Evolutionary conservation across 2,113 vertebrate species (phyloP).

Genomic region (Cyrtonyx montezumae): DNA sequence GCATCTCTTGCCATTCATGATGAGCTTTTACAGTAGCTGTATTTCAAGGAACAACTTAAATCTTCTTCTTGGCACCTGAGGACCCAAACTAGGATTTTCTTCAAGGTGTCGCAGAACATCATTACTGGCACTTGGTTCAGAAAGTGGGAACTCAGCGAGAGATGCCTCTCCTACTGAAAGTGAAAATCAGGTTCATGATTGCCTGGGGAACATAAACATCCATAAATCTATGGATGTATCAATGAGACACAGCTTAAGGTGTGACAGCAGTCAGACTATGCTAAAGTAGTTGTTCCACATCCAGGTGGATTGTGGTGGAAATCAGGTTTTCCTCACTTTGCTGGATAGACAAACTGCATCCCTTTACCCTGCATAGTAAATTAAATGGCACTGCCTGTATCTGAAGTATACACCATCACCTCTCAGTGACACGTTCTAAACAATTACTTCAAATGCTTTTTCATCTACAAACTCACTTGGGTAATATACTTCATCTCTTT

Average conservation of each 20-base stretch:
- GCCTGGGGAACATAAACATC: no score
- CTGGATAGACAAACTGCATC: not conserved
- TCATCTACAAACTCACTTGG: not conserved
- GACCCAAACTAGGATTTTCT: not conserved
- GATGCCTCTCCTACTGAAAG: no score
- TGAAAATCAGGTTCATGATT: no score
- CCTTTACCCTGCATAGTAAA: not conserved
- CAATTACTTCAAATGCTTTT: slow-evolving; percentile 8
- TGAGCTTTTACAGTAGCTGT: not conserved
- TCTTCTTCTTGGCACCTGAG: not conserved
- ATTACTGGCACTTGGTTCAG: not conserved
- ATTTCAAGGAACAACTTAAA: not conserved
- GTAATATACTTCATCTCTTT: slow-evolving; percentile 2
- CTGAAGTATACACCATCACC: not conserved
- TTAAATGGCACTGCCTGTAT: not conserved
- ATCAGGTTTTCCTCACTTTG: not conserved
- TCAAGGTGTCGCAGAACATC: not conserved
- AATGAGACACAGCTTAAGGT: not conserved
- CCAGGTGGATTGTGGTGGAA: not conserved
- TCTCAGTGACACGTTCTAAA: not conserved
- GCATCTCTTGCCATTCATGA: not conserved
- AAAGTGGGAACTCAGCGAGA: no score
- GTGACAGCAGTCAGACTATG: not conserved
- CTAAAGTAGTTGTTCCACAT: not conserved
- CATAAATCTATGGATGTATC: no score